phyloP scores from a whole-genome alignment of 2,113 vertebrate genomes.

The Heloderma charlesbogerti region DNA sequence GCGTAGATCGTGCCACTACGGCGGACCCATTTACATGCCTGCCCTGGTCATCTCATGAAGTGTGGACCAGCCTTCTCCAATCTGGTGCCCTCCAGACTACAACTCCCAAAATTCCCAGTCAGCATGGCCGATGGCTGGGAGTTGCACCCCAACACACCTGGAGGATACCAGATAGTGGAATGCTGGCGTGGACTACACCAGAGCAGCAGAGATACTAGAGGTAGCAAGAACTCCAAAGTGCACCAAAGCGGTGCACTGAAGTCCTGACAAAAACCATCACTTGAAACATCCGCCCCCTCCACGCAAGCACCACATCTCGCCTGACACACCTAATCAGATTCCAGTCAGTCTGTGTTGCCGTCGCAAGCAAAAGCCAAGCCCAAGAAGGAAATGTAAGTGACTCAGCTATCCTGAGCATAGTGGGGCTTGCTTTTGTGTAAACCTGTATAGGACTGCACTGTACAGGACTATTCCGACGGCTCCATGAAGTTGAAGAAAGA shows the following conservation, averaged over 20 bases:
- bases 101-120: no score
- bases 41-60: no score
- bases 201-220: background rate
- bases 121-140: no score
- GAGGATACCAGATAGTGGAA: no score
- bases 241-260: background rate
- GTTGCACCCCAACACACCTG: no score
- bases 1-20: no score
- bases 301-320: background rate
- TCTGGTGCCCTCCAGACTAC: no score
- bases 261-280: background rate
- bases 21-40: no score
- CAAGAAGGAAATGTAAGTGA: background rate
- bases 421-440: background rate
- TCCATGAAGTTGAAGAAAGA: constrained; percentile 8
- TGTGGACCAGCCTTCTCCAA: no score
- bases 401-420: background rate
- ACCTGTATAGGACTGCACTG: background rate
- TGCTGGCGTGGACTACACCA: no score
- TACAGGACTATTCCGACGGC: accelerated
- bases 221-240: background rate
- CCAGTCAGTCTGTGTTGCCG: no score
- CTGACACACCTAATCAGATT: no score
- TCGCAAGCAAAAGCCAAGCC: background rate
- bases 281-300: background rate